A percentile compares a stretch with the other conserved stretches of the same genome.
These are phyloP conservation scores for Pseudococcus jackbeardsleyi DNA, from an alignment of 2,888 invertebrate species.

Conservation along the genomic window DNA sequence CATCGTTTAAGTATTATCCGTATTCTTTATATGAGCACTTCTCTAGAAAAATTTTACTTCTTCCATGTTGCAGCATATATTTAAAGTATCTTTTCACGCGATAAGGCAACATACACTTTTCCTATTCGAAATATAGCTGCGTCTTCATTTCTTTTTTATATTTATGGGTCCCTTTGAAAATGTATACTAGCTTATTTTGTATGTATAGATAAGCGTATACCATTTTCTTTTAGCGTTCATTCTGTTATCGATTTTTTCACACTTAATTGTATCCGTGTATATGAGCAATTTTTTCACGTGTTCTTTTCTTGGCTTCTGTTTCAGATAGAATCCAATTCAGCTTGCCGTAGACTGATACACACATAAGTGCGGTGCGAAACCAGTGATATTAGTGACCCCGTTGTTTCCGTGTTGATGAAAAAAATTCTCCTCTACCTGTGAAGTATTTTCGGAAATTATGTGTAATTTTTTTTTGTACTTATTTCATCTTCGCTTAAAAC, in stretches of 20 bases:
- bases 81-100: slow-evolving; percentile 42
- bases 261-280: not conserved
- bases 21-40: slow-evolving; percentile 41
- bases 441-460: slow-evolving; percentile 30
- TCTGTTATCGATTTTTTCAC: slow-evolving; percentile 18
- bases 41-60: slow-evolving; percentile 22
- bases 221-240: slow-evolving; percentile 14
- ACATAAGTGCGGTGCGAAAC: slow-evolving; percentile 56
- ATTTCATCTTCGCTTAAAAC: slow-evolving; percentile 16
- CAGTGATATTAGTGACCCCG: slow-evolving; percentile 60
- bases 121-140: slow-evolving; percentile 27
- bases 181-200: slow-evolving; percentile 23
- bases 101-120: slow-evolving; percentile 26
- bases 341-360: slow-evolving; percentile 60
- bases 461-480: slow-evolving; percentile 35
- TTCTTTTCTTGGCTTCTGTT: slow-evolving; percentile 37
- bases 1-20: slow-evolving; percentile 45
- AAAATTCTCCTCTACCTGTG: not conserved
- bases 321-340: slow-evolving; percentile 59
- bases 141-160: slow-evolving; percentile 51
- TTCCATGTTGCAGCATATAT: slow-evolving; percentile 24
- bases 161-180: slow-evolving; percentile 31
- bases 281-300: slow-evolving; percentile 4
- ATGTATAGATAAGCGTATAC: not conserved
- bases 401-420: slow-evolving; percentile 21